Conservation (phyloP, 35 echinoderm and acorn worm species). For the Chiridota heheva region DNA sequence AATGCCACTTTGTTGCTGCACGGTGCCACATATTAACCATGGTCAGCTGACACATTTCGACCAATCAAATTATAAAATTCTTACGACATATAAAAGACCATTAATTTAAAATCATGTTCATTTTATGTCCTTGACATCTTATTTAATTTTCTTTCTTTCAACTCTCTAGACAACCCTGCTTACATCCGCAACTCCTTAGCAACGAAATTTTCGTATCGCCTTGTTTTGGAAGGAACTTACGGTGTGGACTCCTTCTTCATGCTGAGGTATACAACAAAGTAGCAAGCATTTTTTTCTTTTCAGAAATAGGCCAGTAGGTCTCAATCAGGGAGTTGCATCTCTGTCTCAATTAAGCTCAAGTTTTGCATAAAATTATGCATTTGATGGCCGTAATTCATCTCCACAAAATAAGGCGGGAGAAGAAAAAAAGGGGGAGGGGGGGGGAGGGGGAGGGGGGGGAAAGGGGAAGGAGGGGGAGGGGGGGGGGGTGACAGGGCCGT, state of each 20-base stretch:
- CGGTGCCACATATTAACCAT: no score
- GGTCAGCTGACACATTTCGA: no score
- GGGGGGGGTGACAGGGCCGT: neutral
- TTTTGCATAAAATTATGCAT: no score
- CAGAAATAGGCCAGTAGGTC: neutral
- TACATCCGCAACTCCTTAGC: neutral
- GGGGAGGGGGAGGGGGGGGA: neutral
- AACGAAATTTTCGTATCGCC: neutral
- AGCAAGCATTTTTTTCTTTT: neutral
- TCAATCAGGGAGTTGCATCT: no score
- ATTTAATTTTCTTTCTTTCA: neutral
- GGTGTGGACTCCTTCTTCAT: constrained; percentile 40
- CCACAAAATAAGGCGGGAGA: no score
- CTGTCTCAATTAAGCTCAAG: no score
- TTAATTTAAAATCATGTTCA: no score
- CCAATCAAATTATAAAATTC: no score
- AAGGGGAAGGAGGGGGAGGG: neutral
- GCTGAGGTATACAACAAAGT: constrained; percentile 22
- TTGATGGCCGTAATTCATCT: no score
- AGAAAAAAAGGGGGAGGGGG: neutral
- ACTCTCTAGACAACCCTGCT: constrained; percentile 1
- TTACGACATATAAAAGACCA: no score
- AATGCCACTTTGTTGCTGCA: no score
- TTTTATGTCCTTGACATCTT: no score
- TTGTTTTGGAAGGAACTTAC: constrained; percentile 15